Base-by-base conservation (phyloP, 2,113 vertebrate genomes). In the Notiomystis cincta region DNA sequence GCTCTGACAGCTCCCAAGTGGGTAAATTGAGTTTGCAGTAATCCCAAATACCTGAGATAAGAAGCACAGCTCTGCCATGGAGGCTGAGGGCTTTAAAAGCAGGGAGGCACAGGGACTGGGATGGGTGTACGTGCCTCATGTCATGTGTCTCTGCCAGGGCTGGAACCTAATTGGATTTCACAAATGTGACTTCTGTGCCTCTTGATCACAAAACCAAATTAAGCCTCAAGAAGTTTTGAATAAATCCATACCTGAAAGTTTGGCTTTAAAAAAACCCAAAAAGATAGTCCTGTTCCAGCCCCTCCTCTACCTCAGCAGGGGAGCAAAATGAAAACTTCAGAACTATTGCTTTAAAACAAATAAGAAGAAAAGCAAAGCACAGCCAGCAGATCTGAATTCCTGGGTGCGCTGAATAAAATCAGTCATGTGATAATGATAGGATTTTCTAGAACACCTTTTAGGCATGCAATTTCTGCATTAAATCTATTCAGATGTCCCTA, bases 401-500 rank as follows among this genome's bases (percentile, higher is more conserved):
- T 92, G 96, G 20, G 90, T 88, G 79, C 85, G 62, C 69, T 79
- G 90, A 93, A 91, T 87, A 84, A 95, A 96, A 75, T 71, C 96
- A 95, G 88, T 64, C 90, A 82, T 85, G 92, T 85, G 95, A 67
- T 82, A 82, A 94, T 69, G 92, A 95, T 91, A 71, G 88, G 95
- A 96, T 97, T 95, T 96, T 95, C 95, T 94, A 82, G 84, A 95
- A 94, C 95, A 97, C 87, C 96, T 96, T 96, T 96, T 85, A 90
- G 84, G 87, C 93, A 67, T 84, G 44, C 73, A 64, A 40, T 87
- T 90, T 91, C 87, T 85, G 66, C 44, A 85, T 88, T 85, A 91
- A 75, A 94, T 82, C 78, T 93, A 64, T 93, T 94, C 87, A 96
- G 85, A 84, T 17, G 1, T 57, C 88, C 78, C 85, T 64, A 35